Evolutionary conservation across 2,113 vertebrate genomes (phyloP), one percentile per base, ranked within the genome.

Genomic region (Coptodon rendalli): DNA sequence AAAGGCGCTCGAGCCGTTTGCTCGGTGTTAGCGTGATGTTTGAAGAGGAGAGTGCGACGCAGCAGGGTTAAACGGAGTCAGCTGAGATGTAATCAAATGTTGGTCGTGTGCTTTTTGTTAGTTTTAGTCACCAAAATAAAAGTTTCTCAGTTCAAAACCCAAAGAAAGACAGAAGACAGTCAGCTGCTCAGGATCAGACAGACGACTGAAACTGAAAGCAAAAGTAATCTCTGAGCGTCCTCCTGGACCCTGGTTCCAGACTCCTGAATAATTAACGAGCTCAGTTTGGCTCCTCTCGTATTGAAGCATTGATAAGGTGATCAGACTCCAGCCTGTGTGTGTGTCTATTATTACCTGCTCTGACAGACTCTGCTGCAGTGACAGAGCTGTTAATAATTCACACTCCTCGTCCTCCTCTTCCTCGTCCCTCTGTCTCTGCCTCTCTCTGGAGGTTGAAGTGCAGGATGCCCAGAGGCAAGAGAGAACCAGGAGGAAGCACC

Each of bases 361-460:
- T 88, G 88, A 88, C 84, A 84, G 86, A 84, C 85, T 10, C 84
- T 73, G 24, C 87, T 87, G 73, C 92, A 89, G 68, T 81, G 81
- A 91, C 91, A 90, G 83, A 82, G 56, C 6, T 57, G 81, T 93
- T 86, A 91, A 92, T 93, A 85, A 93, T 92, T 89, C 48, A 90
- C 80, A 31, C 59, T 38, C 4, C 87, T 81, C 52, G 27, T 83
- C 84, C 29, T 73, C 56, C 22, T 88, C 71, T 34, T 52, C 36
- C 87, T 82, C 52, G 29, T 86, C 76, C 50, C 57, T 45, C 52
- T 34, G 56, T 43, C 80, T 81, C 36, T 52, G n/a, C 82, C 14
- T 71, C 57, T 56, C 59, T 66, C 59, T 48, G 61, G 59, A 81
- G 86, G 61, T 29, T 45, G 76, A 80, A 68, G 57, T 50, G 22